Base-by-base conservation (phyloP, 2,797 vertebrate genomes). In the Alexandromys oeconomus region DNA sequence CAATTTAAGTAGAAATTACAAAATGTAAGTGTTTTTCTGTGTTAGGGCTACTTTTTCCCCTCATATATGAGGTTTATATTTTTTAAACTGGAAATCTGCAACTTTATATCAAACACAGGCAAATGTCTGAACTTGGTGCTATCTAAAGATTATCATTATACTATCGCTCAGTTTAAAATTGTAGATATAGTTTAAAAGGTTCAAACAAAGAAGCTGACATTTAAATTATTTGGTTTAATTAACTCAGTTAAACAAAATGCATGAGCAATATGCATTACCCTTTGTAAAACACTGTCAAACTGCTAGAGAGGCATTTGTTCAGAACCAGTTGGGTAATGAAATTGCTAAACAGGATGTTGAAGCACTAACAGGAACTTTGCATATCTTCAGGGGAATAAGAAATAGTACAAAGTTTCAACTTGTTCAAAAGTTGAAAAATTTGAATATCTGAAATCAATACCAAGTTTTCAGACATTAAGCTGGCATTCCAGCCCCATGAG, bases 321-420 rank as follows among this genome's bases (percentile, higher is more conserved):
- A 98, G 97, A 98, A 97, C 63, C 96, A 87, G 95, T 98, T 97
- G 92, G 97, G 98, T 94, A 98, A 97, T 96, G 92, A 97, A 96
- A 87, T 98, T 98, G 95, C 98, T 97, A 98, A 98, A 98, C 97
- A 98, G 97, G 97, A 98, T 98, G 97, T 97, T 67, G 80, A 98
- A 98, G 96, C 92, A 94, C 92, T 92, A 95, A 96, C 97, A 92
- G 71, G 59, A 93, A 57, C 93, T 84, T 97, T 95, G 92, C 93
- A 87, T 81, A 97, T 95, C 59, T 73, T 93, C 65, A 87, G 13
- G 17, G 23, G 92, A 92, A 92, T 96, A 86, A 97, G 95, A 95
- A 91, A 85, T 77, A 67, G 57, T 80, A 71, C 59, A 89, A 34
- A 93, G 40, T 93, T 89, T 84, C 17, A 46, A 43, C 61, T 93